Conservation (phyloP, 2,113 vertebrate genomes). For the Saguinus imperator region DNA sequence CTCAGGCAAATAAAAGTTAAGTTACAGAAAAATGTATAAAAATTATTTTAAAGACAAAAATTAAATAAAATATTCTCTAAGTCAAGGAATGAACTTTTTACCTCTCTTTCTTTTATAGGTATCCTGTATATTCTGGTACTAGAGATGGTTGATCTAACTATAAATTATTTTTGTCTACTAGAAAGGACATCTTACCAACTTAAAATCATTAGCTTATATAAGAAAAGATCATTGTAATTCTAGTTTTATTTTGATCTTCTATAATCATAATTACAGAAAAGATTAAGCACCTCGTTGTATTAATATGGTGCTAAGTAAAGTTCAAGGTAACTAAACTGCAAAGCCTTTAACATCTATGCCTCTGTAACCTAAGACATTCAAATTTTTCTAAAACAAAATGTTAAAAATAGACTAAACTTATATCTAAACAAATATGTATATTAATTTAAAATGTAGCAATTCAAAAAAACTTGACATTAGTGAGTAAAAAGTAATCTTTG, state of each 20-base stretch:
- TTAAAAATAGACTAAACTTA: neutral
- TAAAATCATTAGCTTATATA: slow-evolving; percentile 67
- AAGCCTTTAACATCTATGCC: slow-evolving; percentile 41
- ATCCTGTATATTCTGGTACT: slow-evolving; percentile 50
- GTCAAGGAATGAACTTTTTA: slow-evolving; percentile 58
- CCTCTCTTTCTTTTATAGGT: slow-evolving; percentile 48
- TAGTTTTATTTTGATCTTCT: slow-evolving; percentile 75
- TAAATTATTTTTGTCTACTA: slow-evolving; percentile 57
- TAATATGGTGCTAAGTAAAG: slow-evolving; percentile 65
- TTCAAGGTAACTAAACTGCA: slow-evolving; percentile 66
- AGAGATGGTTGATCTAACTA: slow-evolving; percentile 54
- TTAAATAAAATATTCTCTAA: slow-evolving; percentile 42
- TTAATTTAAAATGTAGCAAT: slow-evolving; percentile 25
- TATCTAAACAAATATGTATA: slow-evolving; percentile 47
- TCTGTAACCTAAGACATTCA: slow-evolving; percentile 24
- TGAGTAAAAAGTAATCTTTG: slow-evolving; percentile 16
- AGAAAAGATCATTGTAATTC: slow-evolving; percentile 66
- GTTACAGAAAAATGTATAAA: neutral
- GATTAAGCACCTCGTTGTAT: slow-evolving; percentile 60
- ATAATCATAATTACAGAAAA: slow-evolving; percentile 66
- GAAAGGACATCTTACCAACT: slow-evolving; percentile 64
- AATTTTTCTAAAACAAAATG: slow-evolving; percentile 24
- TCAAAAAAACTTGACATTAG: neutral
- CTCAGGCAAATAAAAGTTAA: slow-evolving; percentile 31
- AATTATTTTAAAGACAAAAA: slow-evolving; percentile 56